Percentiles rank a stretch among this genome's conserved stretches.
Conservation (phyloP, 2,888 invertebrate genomes). For the Orthonychiurus folsomi region DNA sequence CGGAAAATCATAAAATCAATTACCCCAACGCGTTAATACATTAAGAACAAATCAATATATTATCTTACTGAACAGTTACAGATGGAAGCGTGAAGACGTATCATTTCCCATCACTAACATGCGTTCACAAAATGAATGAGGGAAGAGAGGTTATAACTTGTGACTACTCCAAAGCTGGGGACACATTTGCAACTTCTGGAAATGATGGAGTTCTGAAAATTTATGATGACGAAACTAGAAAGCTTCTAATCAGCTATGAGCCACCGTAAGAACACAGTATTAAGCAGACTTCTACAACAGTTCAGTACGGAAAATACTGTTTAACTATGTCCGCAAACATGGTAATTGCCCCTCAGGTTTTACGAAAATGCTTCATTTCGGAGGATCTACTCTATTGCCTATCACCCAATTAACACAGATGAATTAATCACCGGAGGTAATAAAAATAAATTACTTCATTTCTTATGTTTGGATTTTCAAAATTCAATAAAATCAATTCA, state of each 20-base stretch:
- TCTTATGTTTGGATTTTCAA: no score
- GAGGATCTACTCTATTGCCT: constrained; percentile 56
- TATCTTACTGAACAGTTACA: constrained; percentile 49
- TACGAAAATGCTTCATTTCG: constrained; percentile 22
- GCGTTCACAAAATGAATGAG: constrained; percentile 57
- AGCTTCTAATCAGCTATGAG: constrained; percentile 18
- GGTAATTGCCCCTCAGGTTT: constrained; percentile 17
- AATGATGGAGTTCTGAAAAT: constrained; percentile 56
- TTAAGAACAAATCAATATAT: constrained; percentile 4
- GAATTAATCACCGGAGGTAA: constrained; percentile 60
- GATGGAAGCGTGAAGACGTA: constrained; percentile 61
- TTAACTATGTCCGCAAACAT: background rate
- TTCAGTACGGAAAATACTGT: no score
- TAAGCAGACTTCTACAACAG: background rate
- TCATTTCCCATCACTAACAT: constrained; percentile 57
- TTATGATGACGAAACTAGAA: constrained; percentile 56
- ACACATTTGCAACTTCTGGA: constrained; percentile 54
- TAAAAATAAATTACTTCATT: no score
- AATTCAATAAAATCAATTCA: no score
- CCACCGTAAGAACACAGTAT: constrained; percentile 21
- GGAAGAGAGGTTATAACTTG: constrained; percentile 57
- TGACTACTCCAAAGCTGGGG: constrained; percentile 53
- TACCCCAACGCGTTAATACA: no score
- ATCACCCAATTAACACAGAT: constrained; percentile 53
- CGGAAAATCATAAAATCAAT: no score